Base-by-base conservation (phyloP, 2,113 vertebrate genomes). In the Albula goreensis region DNA sequence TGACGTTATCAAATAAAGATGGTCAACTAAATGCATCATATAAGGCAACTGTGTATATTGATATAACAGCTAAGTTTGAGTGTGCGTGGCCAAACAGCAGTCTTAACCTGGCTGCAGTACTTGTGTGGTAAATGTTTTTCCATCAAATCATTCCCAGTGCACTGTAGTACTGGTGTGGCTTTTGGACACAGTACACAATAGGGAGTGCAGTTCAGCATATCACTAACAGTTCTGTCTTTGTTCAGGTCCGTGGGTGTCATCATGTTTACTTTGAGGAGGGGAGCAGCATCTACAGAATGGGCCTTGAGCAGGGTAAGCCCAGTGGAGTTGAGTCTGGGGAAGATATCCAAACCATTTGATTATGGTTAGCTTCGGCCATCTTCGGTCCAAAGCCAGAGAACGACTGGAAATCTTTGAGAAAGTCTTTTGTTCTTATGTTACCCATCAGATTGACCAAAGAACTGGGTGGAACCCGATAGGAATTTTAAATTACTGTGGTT, bases 261-360 rank as follows among this genome's bases (percentile, higher is more conserved):
- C 96, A 97, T 89, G 90, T 96, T 52, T 99, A 99, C 91, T 97
- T 96, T 88, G 93, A 96, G 91, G 96, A 98, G 87, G 92, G 93
- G 13, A 95, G 96, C 86, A 95, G 95, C 85, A 92, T 99, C 92
- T 97, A 96, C 93, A 93, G 93, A 89, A 86, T 88, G 66, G 87
- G 91, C 81, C 88, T 80, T 51, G 91, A 80, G 90, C 89, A 94
- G 85, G 93, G 98, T 98, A 96, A 93, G 89, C 5, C 80, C 22
- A 66, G 60, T 66, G 60, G 17, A 22, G 60, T 15, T 50, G 11
- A 81, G 50, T 66, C 50, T 10, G 19, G 19, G 80, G 22, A 81
- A 19, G 2, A 60, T 6, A 48, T 60, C 17, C 22, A 15, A 31
- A 15, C 15, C n/a, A 31, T 13, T 17, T 25, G 49, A 80, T 8